Conservation (phyloP, 2,113 vertebrate genomes). For the Pelmatolapia mariae region DNA sequence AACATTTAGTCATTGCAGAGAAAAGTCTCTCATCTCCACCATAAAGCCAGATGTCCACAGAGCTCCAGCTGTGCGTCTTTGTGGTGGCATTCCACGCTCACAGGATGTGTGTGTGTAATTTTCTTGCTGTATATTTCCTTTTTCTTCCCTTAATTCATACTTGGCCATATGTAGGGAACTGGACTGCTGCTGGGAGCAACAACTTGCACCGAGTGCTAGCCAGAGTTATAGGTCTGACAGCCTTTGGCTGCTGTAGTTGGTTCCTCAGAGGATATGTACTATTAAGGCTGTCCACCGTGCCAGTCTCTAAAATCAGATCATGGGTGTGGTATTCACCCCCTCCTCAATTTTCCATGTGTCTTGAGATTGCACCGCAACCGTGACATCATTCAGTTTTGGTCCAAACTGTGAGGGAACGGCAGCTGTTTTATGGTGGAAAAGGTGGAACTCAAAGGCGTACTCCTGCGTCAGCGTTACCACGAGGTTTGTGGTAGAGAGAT, state of each 20-base stretch:
- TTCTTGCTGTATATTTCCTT: constrained; percentile 23
- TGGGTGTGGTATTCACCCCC: neutral
- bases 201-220: neutral
- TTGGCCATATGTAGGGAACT: constrained; percentile 28
- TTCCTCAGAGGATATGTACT: neutral
- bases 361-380: constrained; percentile 14
- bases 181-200: constrained; percentile 28
- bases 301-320: neutral
- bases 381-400: constrained; percentile 49
- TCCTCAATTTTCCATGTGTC: constrained; percentile 6
- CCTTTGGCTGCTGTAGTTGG: neutral
- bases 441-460: constrained; percentile 44
- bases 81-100: constrained; percentile 34
- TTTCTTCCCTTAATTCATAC: neutral
- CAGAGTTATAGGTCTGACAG: constrained; percentile 2
- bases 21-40: neutral
- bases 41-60: constrained; percentile 42
- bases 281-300: neutral
- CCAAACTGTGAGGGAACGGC: constrained; percentile 13
- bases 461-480: constrained; percentile 50
- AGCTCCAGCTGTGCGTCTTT: constrained; percentile 43
- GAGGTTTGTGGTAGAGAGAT: constrained; percentile 4
- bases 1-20: neutral
- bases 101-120: constrained; percentile 16
- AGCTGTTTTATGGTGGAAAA: constrained; percentile 60